Percentiles rank a stretch among this genome's conserved stretches.
These are phyloP conservation scores for Adelosebastes latens DNA, from an alignment of 2,797 vertebrate genomes.

Conservation along the genomic window DNA sequence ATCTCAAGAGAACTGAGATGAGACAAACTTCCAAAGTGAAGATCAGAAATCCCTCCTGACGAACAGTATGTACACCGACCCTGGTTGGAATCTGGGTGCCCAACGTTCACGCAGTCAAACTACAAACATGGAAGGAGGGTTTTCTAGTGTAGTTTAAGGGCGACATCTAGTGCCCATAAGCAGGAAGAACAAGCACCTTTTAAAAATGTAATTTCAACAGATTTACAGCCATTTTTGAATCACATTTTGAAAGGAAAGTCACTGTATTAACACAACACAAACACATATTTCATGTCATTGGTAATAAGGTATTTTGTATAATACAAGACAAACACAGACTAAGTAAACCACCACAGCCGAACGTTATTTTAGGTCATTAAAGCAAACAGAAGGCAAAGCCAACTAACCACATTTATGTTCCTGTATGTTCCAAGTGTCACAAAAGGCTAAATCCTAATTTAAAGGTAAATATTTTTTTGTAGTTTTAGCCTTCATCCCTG, in stretches of 20 bases:
- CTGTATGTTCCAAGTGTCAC: background rate
- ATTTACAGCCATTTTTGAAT: constrained; percentile 23
- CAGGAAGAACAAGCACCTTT: background rate
- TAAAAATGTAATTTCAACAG: constrained; percentile 3
- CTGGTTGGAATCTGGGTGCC: background rate
- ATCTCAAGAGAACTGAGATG: constrained; percentile 38
- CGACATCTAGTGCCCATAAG: constrained; percentile 63
- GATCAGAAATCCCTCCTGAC: background rate
- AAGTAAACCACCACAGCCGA: constrained; percentile 19
- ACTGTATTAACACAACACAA: constrained; percentile 28
- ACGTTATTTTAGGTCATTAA: constrained; percentile 10
- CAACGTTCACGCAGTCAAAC: background rate
- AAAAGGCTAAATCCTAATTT: background rate
- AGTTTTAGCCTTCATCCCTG: background rate
- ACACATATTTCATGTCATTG: constrained; percentile 9
- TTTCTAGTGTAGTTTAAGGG: background rate
- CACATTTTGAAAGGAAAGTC: constrained; percentile 22
- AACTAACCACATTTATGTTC: background rate
- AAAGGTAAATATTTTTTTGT: background rate
- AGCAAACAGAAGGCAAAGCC: background rate
- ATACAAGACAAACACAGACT: constrained; percentile 35
- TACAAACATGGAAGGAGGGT: background rate
- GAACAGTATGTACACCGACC: background rate
- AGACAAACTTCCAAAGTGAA: constrained; percentile 21
- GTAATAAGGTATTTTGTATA: constrained; percentile 13